phyloP scores from a whole-genome alignment of 2,113 vertebrate species.

The Heteronetta atricapilla region DNA sequence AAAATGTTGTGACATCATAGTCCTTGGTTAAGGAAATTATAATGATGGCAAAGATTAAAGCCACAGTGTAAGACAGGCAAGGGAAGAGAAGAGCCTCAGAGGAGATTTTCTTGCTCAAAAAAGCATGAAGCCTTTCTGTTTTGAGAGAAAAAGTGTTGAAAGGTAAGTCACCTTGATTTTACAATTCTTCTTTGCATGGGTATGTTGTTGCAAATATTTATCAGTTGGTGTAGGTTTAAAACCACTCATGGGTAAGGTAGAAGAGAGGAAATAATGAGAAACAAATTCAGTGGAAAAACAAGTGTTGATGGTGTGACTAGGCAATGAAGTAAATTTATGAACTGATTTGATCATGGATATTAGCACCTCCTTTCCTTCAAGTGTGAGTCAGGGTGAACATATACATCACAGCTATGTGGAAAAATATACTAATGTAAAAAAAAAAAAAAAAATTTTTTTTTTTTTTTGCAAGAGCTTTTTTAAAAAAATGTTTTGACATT shows the following conservation, averaged over 20 bases:
- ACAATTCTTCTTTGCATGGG: background rate
- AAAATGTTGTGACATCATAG: conserved; percentile 61
- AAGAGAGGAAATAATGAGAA: conserved; percentile 63
- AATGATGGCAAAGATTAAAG: conserved; percentile 54
- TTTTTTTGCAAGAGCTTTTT: background rate
- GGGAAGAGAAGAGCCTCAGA: background rate
- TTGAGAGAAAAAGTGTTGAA: background rate
- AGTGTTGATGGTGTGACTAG: conserved; percentile 59
- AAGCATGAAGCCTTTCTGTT: rapidly evolving
- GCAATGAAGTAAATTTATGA: conserved; percentile 71
- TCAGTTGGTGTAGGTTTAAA: background rate
- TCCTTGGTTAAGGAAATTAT: conserved; percentile 61
- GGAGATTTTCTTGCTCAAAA: conserved; percentile 1
- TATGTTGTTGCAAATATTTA: background rate
- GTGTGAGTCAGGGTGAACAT: conserved; percentile 48
- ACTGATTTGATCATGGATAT: conserved; percentile 67
- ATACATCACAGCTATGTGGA: conserved; percentile 40
- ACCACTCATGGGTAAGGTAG: background rate
- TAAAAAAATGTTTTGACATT: background rate
- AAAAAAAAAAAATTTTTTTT: background rate
- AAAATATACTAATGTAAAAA: background rate
- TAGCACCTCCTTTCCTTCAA: conserved; percentile 69
- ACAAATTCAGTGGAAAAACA: conserved; percentile 66
- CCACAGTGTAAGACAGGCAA: conserved; percentile 18
- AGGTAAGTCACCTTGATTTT: conserved; percentile 30